Base-by-base conservation (phyloP, 1,140 invertebrate genomes). In the Drosophila orena region DNA sequence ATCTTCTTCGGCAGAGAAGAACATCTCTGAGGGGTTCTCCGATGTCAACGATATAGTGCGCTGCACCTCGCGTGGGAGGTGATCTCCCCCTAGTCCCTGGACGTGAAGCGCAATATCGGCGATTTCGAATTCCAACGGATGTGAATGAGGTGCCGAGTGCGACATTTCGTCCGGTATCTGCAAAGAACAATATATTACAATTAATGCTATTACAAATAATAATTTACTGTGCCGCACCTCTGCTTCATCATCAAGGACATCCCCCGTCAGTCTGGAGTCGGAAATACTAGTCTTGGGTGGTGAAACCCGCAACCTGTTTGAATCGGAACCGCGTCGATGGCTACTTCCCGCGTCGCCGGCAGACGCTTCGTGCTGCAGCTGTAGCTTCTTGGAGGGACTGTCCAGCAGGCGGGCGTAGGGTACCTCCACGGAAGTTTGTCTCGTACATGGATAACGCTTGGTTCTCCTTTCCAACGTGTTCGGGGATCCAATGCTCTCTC, bases 1-100 rank as follows among this genome's bases (percentile, higher is more conserved):
- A 81, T 97, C 97, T 92, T 98, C 97, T 91, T 98, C 97, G 0
- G 97, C 97, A 0, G 97, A 98, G 83, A 97, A 98, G 93, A 97
- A 98, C 24, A 96, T 95, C 92, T 98, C 97, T 0, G 97, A 97
- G 79, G 97, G 97, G 93, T 97, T 97, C 92, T 97, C 97, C 62
- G 96, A 97, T 2, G 96, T 97, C 85, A 97, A 95, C 0, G 97
- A 97, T 73, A 97, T 95, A 1, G 97, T 97, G 73, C 97, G 93
- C 93, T 97, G 96, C 2, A 96, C 95, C 93, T 96, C 94, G 42
- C 93, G 69, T 6, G 88, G 80, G 40, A 92, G 55, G 24, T 86
- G 72, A 30, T 85, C 81, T 12, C 81, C 81, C 7, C 81, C 57
- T 15, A 62, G 20, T 8, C 44, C 70, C 44, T 81, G 65, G n/a